A percentile compares a stretch with the other conserved stretches of the same genome.
phyloP scores from a whole-genome alignment of 2,113 vertebrate species.

The Stomatorhinus ivindoensis region DNA sequence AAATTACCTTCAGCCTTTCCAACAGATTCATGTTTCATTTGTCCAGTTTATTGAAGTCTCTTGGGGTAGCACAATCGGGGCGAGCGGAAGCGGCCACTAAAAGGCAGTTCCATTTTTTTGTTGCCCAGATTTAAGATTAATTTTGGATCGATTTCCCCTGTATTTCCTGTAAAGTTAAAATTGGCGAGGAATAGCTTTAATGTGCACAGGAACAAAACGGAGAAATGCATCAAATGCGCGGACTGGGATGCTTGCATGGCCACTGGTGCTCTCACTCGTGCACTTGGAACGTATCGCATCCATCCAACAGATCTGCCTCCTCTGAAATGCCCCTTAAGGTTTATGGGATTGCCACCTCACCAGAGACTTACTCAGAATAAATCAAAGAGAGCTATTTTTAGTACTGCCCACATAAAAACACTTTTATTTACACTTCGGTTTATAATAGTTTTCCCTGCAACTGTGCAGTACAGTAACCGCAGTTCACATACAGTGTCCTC shows the following conservation, averaged over 20 bases:
- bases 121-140: not conserved
- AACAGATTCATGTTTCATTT: not conserved
- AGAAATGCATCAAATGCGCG: not conserved
- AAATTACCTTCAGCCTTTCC: not conserved
- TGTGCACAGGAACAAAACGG: not conserved
- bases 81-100: not conserved
- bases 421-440: not conserved
- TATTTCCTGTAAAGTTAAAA: not conserved
- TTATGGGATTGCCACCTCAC: not conserved
- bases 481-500: not conserved
- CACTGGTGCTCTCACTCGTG: not conserved
- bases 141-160: not conserved
- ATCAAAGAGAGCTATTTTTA: slow-evolving; percentile 1
- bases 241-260: not conserved
- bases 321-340: not conserved
- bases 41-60: not conserved
- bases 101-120: not conserved
- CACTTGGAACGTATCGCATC: not conserved
- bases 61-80: not conserved
- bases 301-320: not conserved
- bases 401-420: not conserved
- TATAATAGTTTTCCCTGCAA: not conserved
- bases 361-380: not conserved
- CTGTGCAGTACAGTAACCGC: not conserved
- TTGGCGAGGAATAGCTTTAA: not conserved